A percentile compares a stretch with the other conserved stretches of the same genome.
Conservation (phyloP, 2,888 invertebrate genomes). For the Nemapogon koenigi region DNA sequence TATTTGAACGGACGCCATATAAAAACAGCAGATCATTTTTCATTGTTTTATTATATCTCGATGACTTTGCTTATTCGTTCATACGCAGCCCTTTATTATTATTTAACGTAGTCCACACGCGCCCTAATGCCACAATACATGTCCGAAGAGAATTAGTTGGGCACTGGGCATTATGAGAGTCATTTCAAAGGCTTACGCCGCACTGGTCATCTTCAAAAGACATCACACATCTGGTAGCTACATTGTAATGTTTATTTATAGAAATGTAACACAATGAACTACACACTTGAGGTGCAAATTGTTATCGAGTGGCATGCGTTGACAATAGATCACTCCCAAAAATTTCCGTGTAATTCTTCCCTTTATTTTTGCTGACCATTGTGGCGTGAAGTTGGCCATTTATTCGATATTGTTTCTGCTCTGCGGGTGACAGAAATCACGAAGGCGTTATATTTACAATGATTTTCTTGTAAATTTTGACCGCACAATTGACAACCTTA, state of each 20-base stretch:
- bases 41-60: too few relatives aligned
- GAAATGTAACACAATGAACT: slow-evolving; percentile 38
- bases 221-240: slow-evolving; percentile 44
- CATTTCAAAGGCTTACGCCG: slow-evolving; percentile 32
- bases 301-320: slow-evolving; percentile 40
- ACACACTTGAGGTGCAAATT: slow-evolving; percentile 54
- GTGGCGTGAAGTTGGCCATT: slow-evolving; percentile 52
- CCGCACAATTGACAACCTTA: too few relatives aligned
- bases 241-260: slow-evolving; percentile 54
- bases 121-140: too few relatives aligned
- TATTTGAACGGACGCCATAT: too few relatives aligned
- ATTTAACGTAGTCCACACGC: too few relatives aligned
- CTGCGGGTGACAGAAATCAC: slow-evolving; percentile 31
- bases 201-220: slow-evolving; percentile 21
- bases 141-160: too few relatives aligned
- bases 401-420: slow-evolving; percentile 52
- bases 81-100: too few relatives aligned
- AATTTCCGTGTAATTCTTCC: slow-evolving; percentile 58
- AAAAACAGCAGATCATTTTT: too few relatives aligned
- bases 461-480: slow-evolving; percentile 28
- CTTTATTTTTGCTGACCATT: slow-evolving; percentile 50
- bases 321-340: slow-evolving; percentile 51
- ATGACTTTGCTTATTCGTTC: too few relatives aligned
- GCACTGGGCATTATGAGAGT: slow-evolving; percentile 11
- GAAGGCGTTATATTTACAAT: slow-evolving; percentile 56